Evolutionary conservation across 1,140 invertebrate species (phyloP).

Genomic region (Drosophila kikkawai): DNA sequence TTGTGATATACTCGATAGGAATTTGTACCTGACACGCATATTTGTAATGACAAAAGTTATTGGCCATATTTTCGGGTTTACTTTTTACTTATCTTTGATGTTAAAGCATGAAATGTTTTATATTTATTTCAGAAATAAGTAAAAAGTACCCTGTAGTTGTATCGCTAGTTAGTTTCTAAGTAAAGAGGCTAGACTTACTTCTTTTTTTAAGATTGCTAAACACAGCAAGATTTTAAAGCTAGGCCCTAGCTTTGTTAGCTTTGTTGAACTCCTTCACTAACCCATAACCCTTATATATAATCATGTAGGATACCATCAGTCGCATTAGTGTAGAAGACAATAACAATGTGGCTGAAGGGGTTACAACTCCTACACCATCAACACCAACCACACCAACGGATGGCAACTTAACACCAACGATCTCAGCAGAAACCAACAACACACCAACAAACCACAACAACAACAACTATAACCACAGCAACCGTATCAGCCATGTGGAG

Average conservation of each 20-base stretch:
- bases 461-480: slow-evolving; percentile 12
- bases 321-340: slow-evolving; percentile 64
- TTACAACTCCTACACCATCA: slow-evolving; percentile 9
- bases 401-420: slow-evolving; percentile 4
- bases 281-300: not conserved
- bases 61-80: not conserved
- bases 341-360: slow-evolving; percentile 48
- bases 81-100: not conserved
- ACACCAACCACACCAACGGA: not conserved
- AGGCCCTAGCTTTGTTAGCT: not conserved
- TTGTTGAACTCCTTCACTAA: slow-evolving; percentile 8
- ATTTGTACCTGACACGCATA: slow-evolving; percentile 73
- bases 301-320: slow-evolving; percentile 63
- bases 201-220: not conserved
- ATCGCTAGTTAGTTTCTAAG: slow-evolving; percentile 20
- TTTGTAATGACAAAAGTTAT: slow-evolving; percentile 57
- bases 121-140: not conserved
- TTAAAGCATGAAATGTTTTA: not conserved
- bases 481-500: not conserved
- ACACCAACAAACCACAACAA: slow-evolving; percentile 18
- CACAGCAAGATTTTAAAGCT: not conserved
- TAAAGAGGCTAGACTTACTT: not conserved
- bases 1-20: slow-evolving; percentile 80
- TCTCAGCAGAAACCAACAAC: slow-evolving; percentile 12
- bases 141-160: not conserved